These are phyloP conservation scores for Cirrhinus molitorella DNA, from an alignment of 2,797 vertebrate genomes.

Conservation along the genomic window DNA sequence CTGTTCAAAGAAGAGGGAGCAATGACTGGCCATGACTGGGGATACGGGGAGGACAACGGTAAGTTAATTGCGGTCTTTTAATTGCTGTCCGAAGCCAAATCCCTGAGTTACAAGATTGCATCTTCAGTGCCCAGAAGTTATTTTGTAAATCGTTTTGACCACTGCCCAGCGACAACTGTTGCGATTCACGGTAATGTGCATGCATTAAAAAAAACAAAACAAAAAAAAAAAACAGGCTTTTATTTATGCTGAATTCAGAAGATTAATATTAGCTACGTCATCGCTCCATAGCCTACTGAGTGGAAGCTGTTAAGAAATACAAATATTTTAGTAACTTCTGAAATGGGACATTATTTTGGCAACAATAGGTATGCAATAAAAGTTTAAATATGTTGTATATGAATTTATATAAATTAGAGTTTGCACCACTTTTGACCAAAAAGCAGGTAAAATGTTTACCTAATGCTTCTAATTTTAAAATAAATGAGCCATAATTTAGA, in stretches of 20 bases:
- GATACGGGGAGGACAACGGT: constrained; percentile 94
- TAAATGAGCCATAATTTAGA: too few species aligned
- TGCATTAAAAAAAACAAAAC: too few species aligned
- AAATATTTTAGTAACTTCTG: neutral
- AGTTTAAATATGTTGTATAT: neutral
- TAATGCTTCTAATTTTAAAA: too few species aligned
- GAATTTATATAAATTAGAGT: neutral
- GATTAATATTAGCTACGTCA: neutral
- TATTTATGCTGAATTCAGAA: neutral
- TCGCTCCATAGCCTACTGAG: neutral
- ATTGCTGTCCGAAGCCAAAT: neutral
- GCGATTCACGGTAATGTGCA: neutral
- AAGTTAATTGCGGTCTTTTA: constrained; percentile 66
- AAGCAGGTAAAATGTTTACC: neutral
- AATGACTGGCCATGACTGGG: constrained; percentile 92
- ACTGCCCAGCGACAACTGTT: neutral
- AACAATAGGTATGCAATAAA: neutral
- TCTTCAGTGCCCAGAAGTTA: neutral
- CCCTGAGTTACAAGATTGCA: neutral
- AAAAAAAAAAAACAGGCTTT: neutral
- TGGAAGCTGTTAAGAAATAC: neutral
- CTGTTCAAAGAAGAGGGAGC: constrained; percentile 26
- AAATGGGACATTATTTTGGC: neutral
- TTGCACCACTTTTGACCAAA: neutral
- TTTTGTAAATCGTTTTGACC: neutral